These are phyloP conservation scores for Lasius platythorax DNA, from an alignment of 2,888 invertebrate genomes.

Conservation along the genomic window DNA sequence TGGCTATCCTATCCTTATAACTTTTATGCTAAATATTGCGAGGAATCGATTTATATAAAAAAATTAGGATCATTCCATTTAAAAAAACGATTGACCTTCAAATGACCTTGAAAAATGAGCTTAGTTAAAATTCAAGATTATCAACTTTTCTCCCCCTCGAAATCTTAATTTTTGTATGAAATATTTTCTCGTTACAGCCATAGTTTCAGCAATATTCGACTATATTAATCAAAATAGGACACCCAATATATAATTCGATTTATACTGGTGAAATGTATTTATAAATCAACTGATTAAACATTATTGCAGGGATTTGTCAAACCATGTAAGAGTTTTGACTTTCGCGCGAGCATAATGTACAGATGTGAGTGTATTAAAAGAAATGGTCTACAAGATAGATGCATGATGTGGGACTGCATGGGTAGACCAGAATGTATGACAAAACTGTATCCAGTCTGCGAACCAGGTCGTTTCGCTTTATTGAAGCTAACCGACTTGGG, in stretches of 20 bases:
- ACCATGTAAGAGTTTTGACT: conserved; percentile 81
- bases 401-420: conserved; percentile 83
- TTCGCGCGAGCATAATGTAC: conserved; percentile 81
- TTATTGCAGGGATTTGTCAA: conserved; percentile 77
- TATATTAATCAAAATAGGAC: too few species aligned
- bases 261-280: neutral
- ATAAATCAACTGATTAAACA: neutral
- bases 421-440: conserved; percentile 84
- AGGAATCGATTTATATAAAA: too few species aligned
- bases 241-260: neutral
- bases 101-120: too few species aligned
- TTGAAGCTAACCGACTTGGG: conserved; percentile 82
- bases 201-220: too few species aligned
- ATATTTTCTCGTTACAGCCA: too few species aligned
- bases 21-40: too few species aligned
- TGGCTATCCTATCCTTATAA: too few species aligned
- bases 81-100: too few species aligned
- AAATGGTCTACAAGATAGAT: conserved; percentile 85
- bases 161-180: too few species aligned
- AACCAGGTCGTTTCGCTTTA: conserved; percentile 81
- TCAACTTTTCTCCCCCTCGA: too few species aligned
- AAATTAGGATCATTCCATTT: too few species aligned
- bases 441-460: conserved; percentile 83
- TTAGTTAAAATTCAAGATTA: too few species aligned
- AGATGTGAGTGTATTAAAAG: conserved; percentile 84